Conservation (phyloP, 2,797 vertebrate species). For the Mycteria americana region DNA sequence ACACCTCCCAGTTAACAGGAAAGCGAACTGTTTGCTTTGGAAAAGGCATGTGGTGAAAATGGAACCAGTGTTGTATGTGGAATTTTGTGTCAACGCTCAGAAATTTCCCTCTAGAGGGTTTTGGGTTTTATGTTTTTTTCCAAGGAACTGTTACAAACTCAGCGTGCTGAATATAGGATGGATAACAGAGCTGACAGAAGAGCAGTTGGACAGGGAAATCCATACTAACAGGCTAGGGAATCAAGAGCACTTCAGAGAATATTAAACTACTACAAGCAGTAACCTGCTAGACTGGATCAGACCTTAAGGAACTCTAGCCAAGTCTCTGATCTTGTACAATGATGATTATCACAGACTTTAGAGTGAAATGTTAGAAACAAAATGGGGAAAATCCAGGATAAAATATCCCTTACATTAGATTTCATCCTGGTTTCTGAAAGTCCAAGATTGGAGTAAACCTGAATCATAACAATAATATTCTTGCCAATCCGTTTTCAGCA, state of each 20-base stretch:
- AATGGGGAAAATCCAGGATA: neutral
- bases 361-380: neutral
- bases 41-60: slow-evolving; percentile 54
- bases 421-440: neutral
- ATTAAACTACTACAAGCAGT: neutral
- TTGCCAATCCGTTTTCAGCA: neutral
- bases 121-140: neutral
- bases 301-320: neutral
- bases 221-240: neutral
- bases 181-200: neutral
- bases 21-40: slow-evolving; percentile 71
- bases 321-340: neutral
- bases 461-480: neutral
- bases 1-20: slow-evolving; percentile 55
- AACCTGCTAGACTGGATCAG: neutral
- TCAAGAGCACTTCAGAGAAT: neutral
- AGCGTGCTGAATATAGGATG: neutral
- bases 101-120: slow-evolving; percentile 6
- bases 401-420: neutral
- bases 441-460: neutral
- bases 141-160: neutral
- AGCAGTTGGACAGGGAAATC: neutral
- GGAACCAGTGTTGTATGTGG: neutral
- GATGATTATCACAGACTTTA: neutral
- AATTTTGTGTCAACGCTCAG: slow-evolving; percentile 2